These are phyloP conservation scores for Athene cunicularia DNA, from an alignment of 2,113 vertebrate genomes.

Conservation along the genomic window DNA sequence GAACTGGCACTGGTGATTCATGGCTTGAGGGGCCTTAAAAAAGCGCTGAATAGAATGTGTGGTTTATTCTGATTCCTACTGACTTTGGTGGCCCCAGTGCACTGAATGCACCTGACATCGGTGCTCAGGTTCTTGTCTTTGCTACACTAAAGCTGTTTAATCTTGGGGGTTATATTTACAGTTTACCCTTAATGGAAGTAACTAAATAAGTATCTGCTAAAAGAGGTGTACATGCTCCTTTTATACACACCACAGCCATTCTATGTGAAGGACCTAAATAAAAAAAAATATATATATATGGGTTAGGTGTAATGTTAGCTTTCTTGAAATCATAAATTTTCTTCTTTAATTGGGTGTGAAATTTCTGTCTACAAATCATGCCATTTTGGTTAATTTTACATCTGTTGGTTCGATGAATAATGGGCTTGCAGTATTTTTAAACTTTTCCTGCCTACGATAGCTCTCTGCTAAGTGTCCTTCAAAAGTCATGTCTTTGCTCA, in stretches of 20 bases:
- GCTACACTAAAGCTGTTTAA: not conserved
- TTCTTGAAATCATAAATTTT: conserved; percentile 19
- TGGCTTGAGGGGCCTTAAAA: not conserved
- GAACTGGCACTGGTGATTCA: not conserved
- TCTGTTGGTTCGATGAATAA: not conserved
- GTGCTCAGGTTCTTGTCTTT: not conserved
- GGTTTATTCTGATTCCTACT: not conserved
- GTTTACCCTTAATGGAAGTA: not conserved
- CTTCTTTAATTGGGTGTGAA: conserved; percentile 30
- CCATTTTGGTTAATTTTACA: not conserved
- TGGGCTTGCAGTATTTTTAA: not conserved
- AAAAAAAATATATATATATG: not conserved
- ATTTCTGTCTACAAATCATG: conserved; percentile 24
- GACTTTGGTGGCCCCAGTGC: not conserved
- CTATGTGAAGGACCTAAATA: not conserved
- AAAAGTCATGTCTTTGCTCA: not conserved
- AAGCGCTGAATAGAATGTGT: not conserved
- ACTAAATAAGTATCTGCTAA: not conserved
- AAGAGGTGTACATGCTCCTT: not conserved
- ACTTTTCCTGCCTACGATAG: not conserved
- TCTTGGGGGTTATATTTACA: not conserved
- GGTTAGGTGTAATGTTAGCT: not conserved
- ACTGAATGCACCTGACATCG: accelerated
- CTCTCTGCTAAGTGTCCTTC: not conserved
- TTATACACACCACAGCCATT: not conserved